phyloP scores from a whole-genome alignment of 2,113 vertebrate genomes.

The Nesogale talazaci region DNA sequence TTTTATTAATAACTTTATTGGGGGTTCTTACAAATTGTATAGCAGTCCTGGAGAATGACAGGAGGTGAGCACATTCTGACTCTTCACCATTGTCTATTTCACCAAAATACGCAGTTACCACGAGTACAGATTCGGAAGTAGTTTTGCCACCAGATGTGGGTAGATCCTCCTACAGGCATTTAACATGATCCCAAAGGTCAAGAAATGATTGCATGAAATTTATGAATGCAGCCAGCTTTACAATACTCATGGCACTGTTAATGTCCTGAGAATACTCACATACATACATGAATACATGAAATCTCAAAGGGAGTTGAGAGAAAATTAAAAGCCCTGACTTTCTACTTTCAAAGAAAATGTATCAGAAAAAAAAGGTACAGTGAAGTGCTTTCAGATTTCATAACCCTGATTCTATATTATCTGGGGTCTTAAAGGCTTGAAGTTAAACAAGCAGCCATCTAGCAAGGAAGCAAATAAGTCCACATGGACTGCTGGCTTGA shows the following conservation, averaged over 20 bases:
- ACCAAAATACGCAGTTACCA: neutral
- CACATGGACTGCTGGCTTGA: neutral
- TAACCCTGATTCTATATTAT: no score
- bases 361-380: neutral
- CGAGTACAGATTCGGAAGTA: neutral
- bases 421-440: no score
- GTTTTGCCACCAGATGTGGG: neutral
- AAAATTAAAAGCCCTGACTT: neutral
- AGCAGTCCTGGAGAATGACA: no score
- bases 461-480: no score
- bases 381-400: neutral
- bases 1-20: no score
- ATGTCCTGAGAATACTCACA: neutral
- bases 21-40: no score
- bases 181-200: neutral
- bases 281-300: neutral
- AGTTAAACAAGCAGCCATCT: no score
- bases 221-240: neutral
- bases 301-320: neutral
- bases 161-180: neutral
- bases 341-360: constrained; percentile 28
- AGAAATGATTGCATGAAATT: neutral
- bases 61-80: neutral
- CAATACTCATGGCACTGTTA: neutral
- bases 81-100: neutral